Evolutionary conservation across 1,140 invertebrate species (phyloP).

Genomic region (Lepidotrigona ventralis): DNA sequence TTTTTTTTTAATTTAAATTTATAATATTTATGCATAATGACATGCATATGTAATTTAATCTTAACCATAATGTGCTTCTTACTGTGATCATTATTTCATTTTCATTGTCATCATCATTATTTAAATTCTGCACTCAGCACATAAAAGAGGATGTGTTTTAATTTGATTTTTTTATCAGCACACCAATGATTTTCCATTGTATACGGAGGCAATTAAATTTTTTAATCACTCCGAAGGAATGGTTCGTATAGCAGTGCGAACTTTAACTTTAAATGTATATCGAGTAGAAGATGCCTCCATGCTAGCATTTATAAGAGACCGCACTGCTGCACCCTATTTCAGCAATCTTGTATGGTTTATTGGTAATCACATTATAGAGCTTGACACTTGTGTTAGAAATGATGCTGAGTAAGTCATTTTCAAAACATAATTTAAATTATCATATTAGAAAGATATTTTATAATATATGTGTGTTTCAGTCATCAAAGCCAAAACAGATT

Average conservation of each 20-base stretch:
- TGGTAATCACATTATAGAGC: constrained; percentile 97
- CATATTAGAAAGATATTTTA: neutral
- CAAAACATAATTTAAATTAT: constrained; percentile 23
- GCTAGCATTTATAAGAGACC: constrained; percentile 96
- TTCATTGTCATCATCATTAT: constrained; percentile 11
- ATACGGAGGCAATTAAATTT: constrained; percentile 99
- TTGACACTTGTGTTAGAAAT: constrained; percentile 96
- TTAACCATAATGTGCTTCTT: constrained; percentile 8
- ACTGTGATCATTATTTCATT: constrained; percentile 5
- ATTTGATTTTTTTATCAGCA: constrained; percentile 85
- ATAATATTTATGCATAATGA: neutral
- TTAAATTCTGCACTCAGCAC: constrained; percentile 34
- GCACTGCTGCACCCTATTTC: constrained; percentile 98
- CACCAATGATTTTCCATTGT: constrained; percentile 99
- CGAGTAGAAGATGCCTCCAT: constrained; percentile 96
- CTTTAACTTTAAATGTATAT: constrained; percentile 98
- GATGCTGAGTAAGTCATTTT: constrained; percentile 91
- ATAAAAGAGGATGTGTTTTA: constrained; percentile 34
- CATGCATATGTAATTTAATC: constrained; percentile 14
- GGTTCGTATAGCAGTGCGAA: constrained; percentile 99
- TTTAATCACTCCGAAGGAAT: constrained; percentile 99
- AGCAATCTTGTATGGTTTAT: constrained; percentile 99
- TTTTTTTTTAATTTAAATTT: neutral
- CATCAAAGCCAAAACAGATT: constrained; percentile 95
- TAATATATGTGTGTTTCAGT: constrained; percentile 79